These are phyloP conservation scores for Brachionus paranguensis DNA, from an alignment of 1,140 invertebrate species.

Conservation along the genomic window DNA sequence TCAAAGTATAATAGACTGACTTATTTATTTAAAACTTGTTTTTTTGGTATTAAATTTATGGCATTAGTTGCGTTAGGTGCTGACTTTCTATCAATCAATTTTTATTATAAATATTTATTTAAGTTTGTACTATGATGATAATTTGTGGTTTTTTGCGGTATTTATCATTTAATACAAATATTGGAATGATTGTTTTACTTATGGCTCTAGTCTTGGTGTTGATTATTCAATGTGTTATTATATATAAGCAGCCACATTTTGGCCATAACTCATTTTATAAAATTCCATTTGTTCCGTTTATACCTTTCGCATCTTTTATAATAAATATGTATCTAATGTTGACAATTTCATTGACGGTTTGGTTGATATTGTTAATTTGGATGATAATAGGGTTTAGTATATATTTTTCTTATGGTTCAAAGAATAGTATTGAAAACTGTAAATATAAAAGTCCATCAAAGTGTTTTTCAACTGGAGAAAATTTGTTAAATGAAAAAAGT, in stretches of 20 bases:
- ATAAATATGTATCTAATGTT: constrained; percentile 49
- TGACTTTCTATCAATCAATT: too few relatives aligned
- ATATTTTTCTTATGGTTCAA: constrained; percentile 39
- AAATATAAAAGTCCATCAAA: background rate
- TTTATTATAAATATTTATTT: background rate
- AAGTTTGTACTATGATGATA: background rate
- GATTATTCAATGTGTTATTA: constrained; percentile 43
- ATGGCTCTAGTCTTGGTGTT: constrained; percentile 42
- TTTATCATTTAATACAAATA: background rate
- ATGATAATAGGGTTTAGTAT: constrained; percentile 43
- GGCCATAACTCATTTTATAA: constrained; percentile 46
- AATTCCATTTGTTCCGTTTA: constrained; percentile 50
- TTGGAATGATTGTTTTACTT: background rate
- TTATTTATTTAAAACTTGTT: too few relatives aligned
- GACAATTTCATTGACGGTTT: constrained; percentile 47
- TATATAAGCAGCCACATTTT: constrained; percentile 49
- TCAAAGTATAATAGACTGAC: too few relatives aligned
- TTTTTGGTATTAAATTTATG: too few relatives aligned
- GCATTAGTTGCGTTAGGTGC: too few relatives aligned
- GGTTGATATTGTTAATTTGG: constrained; percentile 51
- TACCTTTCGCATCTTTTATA: constrained; percentile 47
- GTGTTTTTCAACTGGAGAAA: background rate
- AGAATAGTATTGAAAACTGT: background rate
- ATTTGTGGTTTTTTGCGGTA: constrained; percentile 3
- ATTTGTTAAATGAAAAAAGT: background rate